Percentiles rank a stretch among this genome's conserved stretches.
These are phyloP conservation scores for Formicarius rufipectus DNA, from an alignment of 2,113 vertebrate species.

Conservation along the genomic window DNA sequence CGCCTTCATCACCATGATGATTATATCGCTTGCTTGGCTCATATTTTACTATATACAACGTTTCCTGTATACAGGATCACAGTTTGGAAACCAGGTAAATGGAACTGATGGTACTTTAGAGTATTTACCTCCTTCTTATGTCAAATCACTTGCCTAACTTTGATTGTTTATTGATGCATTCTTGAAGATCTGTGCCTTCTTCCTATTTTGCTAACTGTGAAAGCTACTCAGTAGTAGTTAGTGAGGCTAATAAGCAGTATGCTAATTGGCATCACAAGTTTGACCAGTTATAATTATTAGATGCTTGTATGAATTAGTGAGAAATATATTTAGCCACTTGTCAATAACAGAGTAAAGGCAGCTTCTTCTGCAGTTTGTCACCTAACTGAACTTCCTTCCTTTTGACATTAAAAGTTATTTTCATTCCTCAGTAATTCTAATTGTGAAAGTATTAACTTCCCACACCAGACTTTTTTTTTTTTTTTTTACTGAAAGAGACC, in stretches of 20 bases:
- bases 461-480: neutral
- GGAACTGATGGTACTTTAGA: neutral
- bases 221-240: neutral
- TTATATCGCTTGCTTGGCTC: constrained; percentile 80
- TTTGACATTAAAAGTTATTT: neutral
- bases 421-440: neutral
- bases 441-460: neutral
- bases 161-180: neutral
- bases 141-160: neutral
- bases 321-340: neutral
- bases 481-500: neutral
- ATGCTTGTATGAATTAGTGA: neutral
- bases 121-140: neutral
- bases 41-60: constrained; percentile 84
- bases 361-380: constrained; percentile 7
- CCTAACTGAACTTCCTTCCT: constrained; percentile 1
- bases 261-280: neutral
- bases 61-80: constrained; percentile 78
- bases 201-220: neutral
- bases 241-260: neutral
- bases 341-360: neutral
- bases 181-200: neutral
- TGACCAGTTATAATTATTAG: constrained; percentile 12
- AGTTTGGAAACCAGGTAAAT: constrained; percentile 81
- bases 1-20: constrained; percentile 84